These are phyloP conservation scores for Isurus oxyrinchus DNA, from an alignment of 2,113 vertebrate species.

Conservation along the genomic window DNA sequence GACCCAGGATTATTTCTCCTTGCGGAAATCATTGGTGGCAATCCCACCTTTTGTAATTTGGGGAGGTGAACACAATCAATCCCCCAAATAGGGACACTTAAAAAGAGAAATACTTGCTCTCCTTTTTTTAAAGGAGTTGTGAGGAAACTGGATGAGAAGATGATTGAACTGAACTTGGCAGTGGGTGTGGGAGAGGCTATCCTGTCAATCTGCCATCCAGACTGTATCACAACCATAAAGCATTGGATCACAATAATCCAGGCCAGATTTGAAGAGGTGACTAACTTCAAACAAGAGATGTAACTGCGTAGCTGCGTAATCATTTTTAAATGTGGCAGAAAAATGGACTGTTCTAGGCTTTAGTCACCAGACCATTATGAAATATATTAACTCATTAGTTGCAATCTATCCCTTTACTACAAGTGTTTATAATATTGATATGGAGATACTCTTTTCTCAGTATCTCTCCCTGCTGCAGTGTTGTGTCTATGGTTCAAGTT, in stretches of 20 bases:
- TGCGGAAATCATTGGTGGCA: background rate
- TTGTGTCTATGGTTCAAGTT: background rate
- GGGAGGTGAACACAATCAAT: background rate
- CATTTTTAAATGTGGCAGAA: background rate
- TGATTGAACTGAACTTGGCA: slow-evolving; percentile 76
- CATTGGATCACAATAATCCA: slow-evolving; percentile 99
- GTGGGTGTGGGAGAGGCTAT: slow-evolving; percentile 84
- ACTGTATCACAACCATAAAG: slow-evolving; percentile 95
- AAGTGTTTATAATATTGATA: background rate
- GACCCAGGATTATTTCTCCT: background rate
- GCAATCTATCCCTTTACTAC: background rate
- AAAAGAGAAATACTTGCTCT: background rate
- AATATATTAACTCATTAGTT: background rate
- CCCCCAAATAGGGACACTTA: background rate
- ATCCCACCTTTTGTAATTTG: background rate
- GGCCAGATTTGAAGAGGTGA: slow-evolving; percentile 95
- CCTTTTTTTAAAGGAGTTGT: slow-evolving; percentile 76
- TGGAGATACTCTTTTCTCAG: background rate
- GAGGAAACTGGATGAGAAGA: slow-evolving; percentile 91
- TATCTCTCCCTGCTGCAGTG: background rate
- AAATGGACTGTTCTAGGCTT: background rate
- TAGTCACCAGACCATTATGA: background rate
- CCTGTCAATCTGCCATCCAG: slow-evolving; percentile 87
- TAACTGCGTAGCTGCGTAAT: background rate
- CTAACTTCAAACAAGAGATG: slow-evolving; percentile 42